Base-by-base conservation (phyloP, 2,797 vertebrate species). In the Gadopsis marmoratus region DNA sequence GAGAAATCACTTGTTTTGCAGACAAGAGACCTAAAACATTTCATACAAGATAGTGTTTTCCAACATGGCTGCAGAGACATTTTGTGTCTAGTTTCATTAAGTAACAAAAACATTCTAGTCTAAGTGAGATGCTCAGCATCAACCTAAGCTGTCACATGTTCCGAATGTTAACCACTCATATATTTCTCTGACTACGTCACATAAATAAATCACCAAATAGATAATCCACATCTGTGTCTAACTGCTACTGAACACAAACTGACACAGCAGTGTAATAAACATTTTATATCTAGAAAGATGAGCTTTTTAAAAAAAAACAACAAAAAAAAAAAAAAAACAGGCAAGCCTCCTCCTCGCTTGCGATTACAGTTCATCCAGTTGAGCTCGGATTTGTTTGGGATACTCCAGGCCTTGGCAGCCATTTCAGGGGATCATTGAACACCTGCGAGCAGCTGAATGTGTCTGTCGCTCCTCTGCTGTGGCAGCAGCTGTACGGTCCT, bases 191-290 rank as follows among this genome's bases (percentile, higher is more conserved):
- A 93, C 92, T 90, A 92, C 48, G 90, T 93, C 87, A 95, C 93
- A 93, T 94, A 89, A 93, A 95, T 92, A 93, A 94, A 89, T 90
- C 93, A 94, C 91, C 91, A 91, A 89, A 94, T 88, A 93, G 89
- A 90, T 91, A 92, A 91, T 76, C 89, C 89, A 91, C 83, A 53
- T 89, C 93, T 88, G 92, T 92, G 93, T 91, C 93, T 93, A 94
- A 94, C 91, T 91, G 92, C 91, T 92, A 94, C 90, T 85, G 78
- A 94, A 93, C 91, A 93, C 91, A 91, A 91, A 91, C 80, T 76
- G 88, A 94, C 93, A 94, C 93, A 93, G 93, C 91, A 91, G 92
- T 90, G 88, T 87, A 86, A 88, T 93, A 82, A 91, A 92, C 91
- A 94, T 88, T 82, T 89, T 73, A 93, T 88, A 93, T 83, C 76